A percentile compares a stretch with the other conserved stretches of the same genome.
These are phyloP conservation scores for Balaeniceps rex DNA, from an alignment of 2,113 vertebrate species.

Conservation along the genomic window DNA sequence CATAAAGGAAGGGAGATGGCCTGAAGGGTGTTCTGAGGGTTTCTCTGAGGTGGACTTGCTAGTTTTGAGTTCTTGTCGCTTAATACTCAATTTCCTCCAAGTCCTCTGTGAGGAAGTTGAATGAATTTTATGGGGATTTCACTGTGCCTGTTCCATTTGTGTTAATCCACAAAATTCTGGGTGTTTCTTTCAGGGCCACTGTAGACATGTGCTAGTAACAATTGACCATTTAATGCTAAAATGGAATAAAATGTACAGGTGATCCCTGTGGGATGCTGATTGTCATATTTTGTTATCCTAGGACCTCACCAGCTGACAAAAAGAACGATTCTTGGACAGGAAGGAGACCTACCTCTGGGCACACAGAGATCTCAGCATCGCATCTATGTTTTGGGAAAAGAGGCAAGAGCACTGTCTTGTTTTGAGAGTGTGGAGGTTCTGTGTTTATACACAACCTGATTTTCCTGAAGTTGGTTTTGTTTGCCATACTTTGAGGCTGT, in stretches of 20 bases:
- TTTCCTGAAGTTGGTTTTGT: neutral
- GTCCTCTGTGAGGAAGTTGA: neutral
- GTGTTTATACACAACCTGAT: neutral
- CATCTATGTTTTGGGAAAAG: neutral
- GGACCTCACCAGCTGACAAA: neutral
- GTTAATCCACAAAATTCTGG: neutral
- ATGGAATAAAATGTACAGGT: neutral
- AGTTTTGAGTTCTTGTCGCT: neutral
- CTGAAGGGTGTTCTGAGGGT: neutral
- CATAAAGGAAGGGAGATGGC: too few species aligned
- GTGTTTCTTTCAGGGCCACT: neutral
- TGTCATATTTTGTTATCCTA: neutral
- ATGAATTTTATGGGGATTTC: neutral
- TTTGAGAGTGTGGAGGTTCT: neutral
- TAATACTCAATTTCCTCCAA: neutral
- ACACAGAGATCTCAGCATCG: fast-evolving
- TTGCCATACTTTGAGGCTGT: neutral
- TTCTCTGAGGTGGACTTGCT: neutral
- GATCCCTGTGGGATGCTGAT: neutral
- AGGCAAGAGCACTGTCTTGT: neutral
- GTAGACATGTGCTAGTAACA: neutral
- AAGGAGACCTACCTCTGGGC: neutral
- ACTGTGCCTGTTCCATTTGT: neutral
- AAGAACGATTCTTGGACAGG: neutral
- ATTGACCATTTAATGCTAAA: neutral